Evolutionary conservation across 2,113 vertebrate species (phyloP).

Genomic region (Rhynchomys soricoides): DNA sequence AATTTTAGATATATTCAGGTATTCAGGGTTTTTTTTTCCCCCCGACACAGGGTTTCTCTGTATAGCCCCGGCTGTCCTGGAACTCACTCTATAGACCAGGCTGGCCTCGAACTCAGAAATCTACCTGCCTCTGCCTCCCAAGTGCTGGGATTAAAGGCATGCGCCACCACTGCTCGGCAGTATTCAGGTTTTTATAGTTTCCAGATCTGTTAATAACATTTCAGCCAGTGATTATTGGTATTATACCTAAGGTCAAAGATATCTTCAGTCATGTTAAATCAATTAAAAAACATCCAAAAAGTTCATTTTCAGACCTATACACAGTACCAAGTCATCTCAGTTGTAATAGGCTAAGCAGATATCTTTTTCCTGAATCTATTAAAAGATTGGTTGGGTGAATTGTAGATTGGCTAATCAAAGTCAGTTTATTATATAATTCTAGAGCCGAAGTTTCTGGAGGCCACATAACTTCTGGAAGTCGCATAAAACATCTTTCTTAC

Average conservation of each 20-base stretch:
- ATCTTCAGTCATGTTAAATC: not conserved
- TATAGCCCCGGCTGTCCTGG: too few species aligned
- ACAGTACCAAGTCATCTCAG: not conserved
- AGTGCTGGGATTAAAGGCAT: too few species aligned
- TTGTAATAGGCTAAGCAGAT: not conserved
- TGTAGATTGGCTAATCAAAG: not conserved
- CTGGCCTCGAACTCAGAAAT: too few species aligned
- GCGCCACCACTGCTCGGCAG: too few species aligned
- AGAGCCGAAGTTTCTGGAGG: not conserved
- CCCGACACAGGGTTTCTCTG: too few species aligned
- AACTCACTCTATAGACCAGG: too few species aligned
- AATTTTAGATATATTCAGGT: not conserved
- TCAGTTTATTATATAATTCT: not conserved
- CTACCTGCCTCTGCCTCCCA: too few species aligned
- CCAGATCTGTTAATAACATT: not conserved
- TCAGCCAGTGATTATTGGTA: not conserved
- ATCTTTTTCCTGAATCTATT: not conserved
- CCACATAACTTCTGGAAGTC: not conserved
- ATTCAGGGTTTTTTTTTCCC: too few species aligned
- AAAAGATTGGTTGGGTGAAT: not conserved
- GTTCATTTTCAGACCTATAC: not conserved
- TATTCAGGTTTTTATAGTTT: conserved; percentile 1
- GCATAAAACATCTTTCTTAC: accelerated
- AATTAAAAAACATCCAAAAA: not conserved
- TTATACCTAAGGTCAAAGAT: conserved; percentile 28